Conservation (phyloP, 2,797 vertebrate species). For the Distichodus sexfasciatus region DNA sequence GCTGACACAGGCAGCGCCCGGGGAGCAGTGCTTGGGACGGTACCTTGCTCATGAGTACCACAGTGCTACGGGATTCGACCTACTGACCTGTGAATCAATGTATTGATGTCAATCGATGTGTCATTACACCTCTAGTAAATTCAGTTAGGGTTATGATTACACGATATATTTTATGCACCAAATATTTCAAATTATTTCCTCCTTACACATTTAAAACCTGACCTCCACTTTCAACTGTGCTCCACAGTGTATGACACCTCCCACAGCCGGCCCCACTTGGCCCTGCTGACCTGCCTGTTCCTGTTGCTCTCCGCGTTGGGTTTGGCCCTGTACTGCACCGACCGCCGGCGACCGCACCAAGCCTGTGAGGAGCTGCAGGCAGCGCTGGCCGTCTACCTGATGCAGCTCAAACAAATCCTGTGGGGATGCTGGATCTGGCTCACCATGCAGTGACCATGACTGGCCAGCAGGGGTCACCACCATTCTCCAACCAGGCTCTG, state of each 20-base stretch:
- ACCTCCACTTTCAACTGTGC: conserved; percentile 11
- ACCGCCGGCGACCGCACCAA: conserved; percentile 67
- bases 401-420: conserved; percentile 79
- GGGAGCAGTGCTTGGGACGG: no score
- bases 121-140: no score
- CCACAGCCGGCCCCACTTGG: conserved; percentile 70
- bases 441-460: conserved; percentile 76
- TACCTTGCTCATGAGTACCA: no score
- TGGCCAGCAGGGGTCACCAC: conserved; percentile 49
- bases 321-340: conserved; percentile 81
- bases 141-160: no score
- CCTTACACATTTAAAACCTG: no score
- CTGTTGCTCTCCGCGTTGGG: conserved; percentile 78
- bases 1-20: no score
- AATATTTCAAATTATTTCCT: no score
- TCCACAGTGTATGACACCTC: conserved; percentile 73
- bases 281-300: conserved; percentile 80
- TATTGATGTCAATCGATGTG: no score
- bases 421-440: conserved; percentile 86
- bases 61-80: no score
- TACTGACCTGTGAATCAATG: no score
- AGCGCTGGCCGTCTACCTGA: conserved; percentile 72
- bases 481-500: neutral
- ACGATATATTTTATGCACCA: no score
- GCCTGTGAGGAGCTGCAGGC: conserved; percentile 84